These are phyloP conservation scores for Melieria omissa DNA, from an alignment of 2,888 invertebrate species.

Conservation along the genomic window DNA sequence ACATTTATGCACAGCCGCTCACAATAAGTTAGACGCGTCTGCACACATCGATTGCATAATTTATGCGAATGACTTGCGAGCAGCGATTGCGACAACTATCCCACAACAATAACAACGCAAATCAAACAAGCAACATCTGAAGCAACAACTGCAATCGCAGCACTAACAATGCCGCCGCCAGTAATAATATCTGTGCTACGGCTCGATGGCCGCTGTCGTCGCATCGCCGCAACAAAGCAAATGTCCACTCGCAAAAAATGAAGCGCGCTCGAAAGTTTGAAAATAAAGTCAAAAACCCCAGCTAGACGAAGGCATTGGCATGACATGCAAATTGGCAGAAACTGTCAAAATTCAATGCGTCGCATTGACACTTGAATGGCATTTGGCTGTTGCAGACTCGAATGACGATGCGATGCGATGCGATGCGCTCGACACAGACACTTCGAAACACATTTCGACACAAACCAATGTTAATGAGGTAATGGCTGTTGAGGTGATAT, in stretches of 20 bases:
- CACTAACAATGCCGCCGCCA: neutral
- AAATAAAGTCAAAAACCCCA: neutral
- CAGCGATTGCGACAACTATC: slow-evolving; percentile 7
- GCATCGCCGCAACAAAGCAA: neutral
- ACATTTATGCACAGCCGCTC: neutral
- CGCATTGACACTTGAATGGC: too few relatives aligned
- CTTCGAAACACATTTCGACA: too few relatives aligned
- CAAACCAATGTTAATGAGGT: too few relatives aligned
- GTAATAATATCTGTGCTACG: neutral
- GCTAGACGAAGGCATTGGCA: too few relatives aligned
- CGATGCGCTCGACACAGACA: too few relatives aligned
- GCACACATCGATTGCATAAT: slow-evolving; percentile 13
- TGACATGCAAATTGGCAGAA: too few relatives aligned
- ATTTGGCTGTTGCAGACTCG: too few relatives aligned
- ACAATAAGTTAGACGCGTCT: neutral
- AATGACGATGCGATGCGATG: too few relatives aligned
- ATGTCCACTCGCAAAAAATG: too few relatives aligned
- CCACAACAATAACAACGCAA: slow-evolving; percentile 9
- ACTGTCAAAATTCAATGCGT: too few relatives aligned
- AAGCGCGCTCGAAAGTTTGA: neutral
- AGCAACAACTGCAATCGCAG: neutral
- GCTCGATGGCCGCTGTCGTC: neutral
- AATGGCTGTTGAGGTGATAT: too few relatives aligned
- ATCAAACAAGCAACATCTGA: neutral
- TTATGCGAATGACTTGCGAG: slow-evolving; percentile 12